Base-by-base conservation (phyloP, 2,113 vertebrate genomes). In the Rafetus swinhoei region DNA sequence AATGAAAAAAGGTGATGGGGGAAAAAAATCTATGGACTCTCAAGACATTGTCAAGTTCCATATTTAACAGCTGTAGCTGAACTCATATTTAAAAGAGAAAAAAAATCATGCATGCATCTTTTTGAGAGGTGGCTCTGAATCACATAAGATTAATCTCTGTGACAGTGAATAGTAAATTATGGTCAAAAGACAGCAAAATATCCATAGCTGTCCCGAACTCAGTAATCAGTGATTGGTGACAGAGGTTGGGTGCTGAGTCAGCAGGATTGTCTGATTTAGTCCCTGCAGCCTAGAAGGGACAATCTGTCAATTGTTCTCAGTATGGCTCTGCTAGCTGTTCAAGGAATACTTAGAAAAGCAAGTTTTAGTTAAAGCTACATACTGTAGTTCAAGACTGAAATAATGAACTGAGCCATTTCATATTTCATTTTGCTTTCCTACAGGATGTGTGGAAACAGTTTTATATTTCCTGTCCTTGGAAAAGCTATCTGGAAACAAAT, bases 61-160 rank as follows among this genome's bases (percentile, higher is more conserved):
- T 86, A 92, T 85, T 94, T 90, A 95, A 89, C 86, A 86, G 27
- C 76, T 96, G 57, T 72, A 69, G 57, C 69, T 59, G 29, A 89
- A 57, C 85, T 92, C 59, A 18, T 77, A 91, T 62, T 87, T 94
- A 88, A 81, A 79, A 92, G 74, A 84, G 53, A 62, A 62, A 80
- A 35, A 35, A 52, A 90, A 65, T 93, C 76, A 50, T 77, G 81
- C 16, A 32, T 56, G 9, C 29, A 29, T 88, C n/a, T 1, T 0
- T 94, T 95, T 84, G 59, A 83, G 53, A 85, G 54, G 77, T 94
- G 82, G 3, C 84, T 93, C 72, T 94, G 97, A 97, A 97, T 97
- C 92, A 90, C 56, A 77, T 96, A 94, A 98, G 97, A 98, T 99
- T 98, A 99, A 98, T 98, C 97, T 97, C 97, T 97, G 95, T 97